A percentile compares a stretch with the other conserved stretches of the same genome.
Evolutionary conservation across 1,140 invertebrate genomes (phyloP).

Genomic region (Dreissena rostriformis): DNA sequence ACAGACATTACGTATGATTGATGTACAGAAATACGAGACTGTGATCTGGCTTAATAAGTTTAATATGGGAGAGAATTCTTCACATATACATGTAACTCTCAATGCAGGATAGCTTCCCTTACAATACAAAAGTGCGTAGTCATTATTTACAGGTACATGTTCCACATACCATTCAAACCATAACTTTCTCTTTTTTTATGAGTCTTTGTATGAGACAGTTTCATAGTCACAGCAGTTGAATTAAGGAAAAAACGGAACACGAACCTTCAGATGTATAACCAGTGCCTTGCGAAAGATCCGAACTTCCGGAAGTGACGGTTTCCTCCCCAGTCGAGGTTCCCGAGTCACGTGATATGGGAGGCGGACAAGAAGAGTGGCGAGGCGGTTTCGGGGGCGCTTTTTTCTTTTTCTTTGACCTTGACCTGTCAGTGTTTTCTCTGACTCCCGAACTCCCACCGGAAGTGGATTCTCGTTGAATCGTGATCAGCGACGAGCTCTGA

Average conservation of each 20-base stretch:
- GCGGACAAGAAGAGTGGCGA: conserved; percentile 52
- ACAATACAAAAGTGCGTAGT: no score
- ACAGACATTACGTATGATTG: no score
- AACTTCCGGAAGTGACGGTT: conserved; percentile 20
- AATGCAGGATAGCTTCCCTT: no score
- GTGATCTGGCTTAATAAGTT: no score
- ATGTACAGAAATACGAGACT: no score
- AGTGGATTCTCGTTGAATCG: background rate
- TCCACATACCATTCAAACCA: no score
- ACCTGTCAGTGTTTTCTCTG: conserved; percentile 14
- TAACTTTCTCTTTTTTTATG: no score
- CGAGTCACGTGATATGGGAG: conserved; percentile 13
- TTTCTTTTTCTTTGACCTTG: conserved; percentile 49
- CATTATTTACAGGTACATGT: no score
- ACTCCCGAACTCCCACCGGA: background rate
- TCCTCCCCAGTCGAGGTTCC: conserved; percentile 28
- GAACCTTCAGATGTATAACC: background rate
- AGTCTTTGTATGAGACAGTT: background rate
- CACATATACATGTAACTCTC: no score
- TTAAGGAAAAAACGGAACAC: background rate
- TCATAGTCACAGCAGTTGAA: background rate
- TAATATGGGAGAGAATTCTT: no score
- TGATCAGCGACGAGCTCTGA: conserved; percentile 39
- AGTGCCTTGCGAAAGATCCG: background rate
- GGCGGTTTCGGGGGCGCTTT: conserved; percentile 37